Conservation (phyloP, 35 echinoderm and acorn worm genomes). For the Ophioderma brevispina region DNA sequence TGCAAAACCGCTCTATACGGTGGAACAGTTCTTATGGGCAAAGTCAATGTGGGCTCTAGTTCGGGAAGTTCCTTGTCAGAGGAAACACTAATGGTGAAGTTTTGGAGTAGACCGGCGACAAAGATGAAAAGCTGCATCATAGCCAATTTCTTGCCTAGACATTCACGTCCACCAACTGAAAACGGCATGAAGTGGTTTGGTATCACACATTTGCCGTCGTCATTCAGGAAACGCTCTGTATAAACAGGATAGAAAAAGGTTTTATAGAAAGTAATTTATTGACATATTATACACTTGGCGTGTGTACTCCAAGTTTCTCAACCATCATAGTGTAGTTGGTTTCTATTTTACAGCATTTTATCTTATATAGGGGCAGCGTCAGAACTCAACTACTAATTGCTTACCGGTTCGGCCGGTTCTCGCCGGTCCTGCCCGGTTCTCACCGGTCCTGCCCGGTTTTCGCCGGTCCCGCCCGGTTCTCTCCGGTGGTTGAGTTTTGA, state of each 20-base stretch:
- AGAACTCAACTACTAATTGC: no score
- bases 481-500: no score
- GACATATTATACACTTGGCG: no score
- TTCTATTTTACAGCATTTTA: background rate
- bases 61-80: background rate
- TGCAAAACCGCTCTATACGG: conserved; percentile 15
- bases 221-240: conserved; percentile 68
- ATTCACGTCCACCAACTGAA: conserved; percentile 33
- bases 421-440: no score
- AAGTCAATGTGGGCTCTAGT: conserved; percentile 17
- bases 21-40: conserved; percentile 61
- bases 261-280: background rate
- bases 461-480: no score
- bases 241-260: background rate
- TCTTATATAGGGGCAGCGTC: background rate
- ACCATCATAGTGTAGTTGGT: background rate
- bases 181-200: conserved; percentile 68
- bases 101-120: conserved; percentile 54
- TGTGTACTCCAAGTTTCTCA: no score
- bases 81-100: conserved; percentile 28
- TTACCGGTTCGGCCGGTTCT: no score
- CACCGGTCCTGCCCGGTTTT: no score
- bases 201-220: conserved; percentile 22
- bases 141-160: conserved; percentile 60
- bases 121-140: conserved; percentile 73